Percentiles rank a stretch among this genome's conserved stretches.
These are phyloP conservation scores for Hirtodrosophila alboralis DNA, from an alignment of 2,888 invertebrate species.

Conservation along the genomic window DNA sequence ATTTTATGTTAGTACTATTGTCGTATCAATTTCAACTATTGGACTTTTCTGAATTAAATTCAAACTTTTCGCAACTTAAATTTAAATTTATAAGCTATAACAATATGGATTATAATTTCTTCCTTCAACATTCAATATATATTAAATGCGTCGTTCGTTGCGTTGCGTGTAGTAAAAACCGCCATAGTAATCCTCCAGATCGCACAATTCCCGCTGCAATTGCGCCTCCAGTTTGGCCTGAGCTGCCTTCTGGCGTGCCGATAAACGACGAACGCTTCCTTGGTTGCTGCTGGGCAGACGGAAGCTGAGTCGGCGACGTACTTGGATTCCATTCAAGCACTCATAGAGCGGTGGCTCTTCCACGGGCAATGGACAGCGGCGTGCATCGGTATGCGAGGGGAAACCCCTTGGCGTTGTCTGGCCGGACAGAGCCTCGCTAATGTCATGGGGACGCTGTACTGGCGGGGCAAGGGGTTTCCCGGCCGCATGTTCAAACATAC, in stretches of 20 bases:
- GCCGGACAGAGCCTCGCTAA: constrained; percentile 68
- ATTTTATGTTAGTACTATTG: too few relatives aligned
- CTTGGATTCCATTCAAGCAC: constrained; percentile 17
- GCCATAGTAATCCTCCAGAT: constrained; percentile 72
- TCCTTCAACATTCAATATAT: too few relatives aligned
- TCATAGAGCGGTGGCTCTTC: constrained; percentile 39
- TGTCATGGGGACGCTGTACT: constrained; percentile 36
- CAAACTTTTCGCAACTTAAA: constrained; percentile 22
- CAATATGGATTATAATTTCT: constrained; percentile 30
- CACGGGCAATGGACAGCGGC: constrained; percentile 27
- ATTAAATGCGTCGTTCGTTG: constrained; percentile 59
- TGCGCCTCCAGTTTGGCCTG: constrained; percentile 55
- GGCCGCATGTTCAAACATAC: constrained; percentile 57
- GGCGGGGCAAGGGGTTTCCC: constrained; percentile 8
- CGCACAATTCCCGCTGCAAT: constrained; percentile 58
- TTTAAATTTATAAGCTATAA: constrained; percentile 51
- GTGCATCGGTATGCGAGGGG: constrained; percentile 70
- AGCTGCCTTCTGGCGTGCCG: constrained; percentile 45
- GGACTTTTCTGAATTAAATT: constrained; percentile 72
- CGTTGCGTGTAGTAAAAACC: constrained; percentile 61
- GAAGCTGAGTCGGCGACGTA: constrained; percentile 54
- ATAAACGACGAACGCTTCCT: constrained; percentile 31
- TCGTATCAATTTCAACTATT: too few relatives aligned
- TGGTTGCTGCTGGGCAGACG: constrained; percentile 40
- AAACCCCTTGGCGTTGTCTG: constrained; percentile 75